Evolutionary conservation across 2,113 vertebrate genomes (phyloP).

Genomic region (Edolisoma coerulescens): DNA sequence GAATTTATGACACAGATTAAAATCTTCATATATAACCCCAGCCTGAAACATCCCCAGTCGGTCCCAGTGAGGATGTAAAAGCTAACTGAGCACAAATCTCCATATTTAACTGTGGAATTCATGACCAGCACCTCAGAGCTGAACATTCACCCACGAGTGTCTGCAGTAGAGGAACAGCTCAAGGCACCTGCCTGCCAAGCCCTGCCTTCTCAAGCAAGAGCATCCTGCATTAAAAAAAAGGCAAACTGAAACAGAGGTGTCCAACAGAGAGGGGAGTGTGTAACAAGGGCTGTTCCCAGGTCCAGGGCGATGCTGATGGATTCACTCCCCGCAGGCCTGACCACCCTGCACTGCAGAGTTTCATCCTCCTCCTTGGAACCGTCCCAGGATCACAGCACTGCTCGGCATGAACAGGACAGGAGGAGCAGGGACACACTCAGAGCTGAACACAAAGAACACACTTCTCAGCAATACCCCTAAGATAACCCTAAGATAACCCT

Average conservation of each 20-base stretch:
- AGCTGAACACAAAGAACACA: neutral
- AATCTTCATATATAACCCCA: neutral
- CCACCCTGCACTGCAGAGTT: neutral
- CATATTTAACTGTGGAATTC: neutral
- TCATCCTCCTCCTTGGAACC: neutral
- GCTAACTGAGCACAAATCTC: neutral
- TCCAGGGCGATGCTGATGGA: neutral
- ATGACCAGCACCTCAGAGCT: neutral
- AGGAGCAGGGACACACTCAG: neutral
- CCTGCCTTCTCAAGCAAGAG: neutral
- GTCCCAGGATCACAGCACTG: neutral
- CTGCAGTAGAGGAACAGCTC: neutral
- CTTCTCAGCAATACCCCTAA: neutral
- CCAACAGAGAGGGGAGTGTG: accelerated
- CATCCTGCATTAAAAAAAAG: neutral
- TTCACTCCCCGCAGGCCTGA: neutral
- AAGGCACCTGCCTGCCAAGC: neutral
- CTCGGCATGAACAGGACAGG: neutral
- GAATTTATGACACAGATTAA: neutral
- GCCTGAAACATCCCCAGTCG: neutral
- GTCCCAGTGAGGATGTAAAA: neutral
- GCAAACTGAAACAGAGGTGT: neutral
- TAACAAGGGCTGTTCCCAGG: neutral
- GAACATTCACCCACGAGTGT: neutral
- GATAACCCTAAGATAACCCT: neutral